phyloP scores from a whole-genome alignment of 2,888 invertebrate species.

The Leptinotarsa tumamoca region DNA sequence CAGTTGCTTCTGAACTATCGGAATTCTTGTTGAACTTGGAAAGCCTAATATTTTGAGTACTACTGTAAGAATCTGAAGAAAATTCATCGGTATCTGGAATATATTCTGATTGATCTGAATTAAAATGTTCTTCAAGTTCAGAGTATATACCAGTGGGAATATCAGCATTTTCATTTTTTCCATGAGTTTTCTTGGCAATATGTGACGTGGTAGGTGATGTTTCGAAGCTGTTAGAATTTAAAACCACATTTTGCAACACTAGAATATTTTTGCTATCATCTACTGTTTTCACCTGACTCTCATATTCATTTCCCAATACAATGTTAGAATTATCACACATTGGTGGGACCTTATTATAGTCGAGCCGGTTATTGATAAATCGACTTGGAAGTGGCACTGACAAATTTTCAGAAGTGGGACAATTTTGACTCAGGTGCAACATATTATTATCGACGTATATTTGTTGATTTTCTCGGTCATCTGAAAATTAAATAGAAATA shows the following conservation, averaged over 20 bases:
- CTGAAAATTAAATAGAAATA: neutral
- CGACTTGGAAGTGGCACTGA: neutral
- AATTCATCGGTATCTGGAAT: conserved; percentile 17
- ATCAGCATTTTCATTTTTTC: conserved; percentile 21
- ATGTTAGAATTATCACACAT: conserved; percentile 8
- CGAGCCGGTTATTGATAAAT: conserved; percentile 9
- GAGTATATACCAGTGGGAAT: neutral
- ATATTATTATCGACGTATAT: neutral
- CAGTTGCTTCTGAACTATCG: neutral
- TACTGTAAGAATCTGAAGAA: neutral
- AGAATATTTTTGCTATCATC: neutral
- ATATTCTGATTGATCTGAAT: conserved; percentile 11
- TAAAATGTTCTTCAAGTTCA: neutral
- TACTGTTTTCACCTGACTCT: conserved; percentile 1
- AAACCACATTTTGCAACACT: conserved; percentile 12
- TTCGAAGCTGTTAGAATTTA: conserved; percentile 14
- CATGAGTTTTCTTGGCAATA: neutral
- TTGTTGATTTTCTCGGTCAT: neutral
- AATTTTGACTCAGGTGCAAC: neutral
- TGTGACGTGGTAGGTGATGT: neutral
- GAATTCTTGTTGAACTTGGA: neutral
- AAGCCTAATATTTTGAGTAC: neutral
- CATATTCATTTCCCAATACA: conserved; percentile 6
- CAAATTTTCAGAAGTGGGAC: neutral
- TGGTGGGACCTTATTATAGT: neutral